Base-by-base conservation (phyloP, 2,888 invertebrate species). In the Brachypterus glaber region DNA sequence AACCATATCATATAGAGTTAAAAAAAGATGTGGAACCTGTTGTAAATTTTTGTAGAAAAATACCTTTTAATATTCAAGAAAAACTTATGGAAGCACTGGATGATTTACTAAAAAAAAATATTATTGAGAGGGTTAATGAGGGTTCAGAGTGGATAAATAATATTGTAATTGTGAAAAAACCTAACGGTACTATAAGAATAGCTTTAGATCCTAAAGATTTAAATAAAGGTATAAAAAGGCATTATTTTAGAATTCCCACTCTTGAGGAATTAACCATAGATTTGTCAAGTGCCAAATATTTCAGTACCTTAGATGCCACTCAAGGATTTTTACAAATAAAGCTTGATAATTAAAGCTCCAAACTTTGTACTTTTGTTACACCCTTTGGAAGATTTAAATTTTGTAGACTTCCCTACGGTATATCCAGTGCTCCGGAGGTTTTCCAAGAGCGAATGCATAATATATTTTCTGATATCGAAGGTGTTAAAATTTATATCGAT, bases 121-220 rank as follows among this genome's bases (percentile, higher is more conserved):
- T 42, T 9, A 40, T 37, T 29, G 24, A 18, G 11, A 36, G 11
- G 39, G 29, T 8, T 12, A 13, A 34, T 4, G 27, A 32, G n/a
- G n/a, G n/a, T n/a, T n/a, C n/a, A n/a, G n/a, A n/a, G n/a, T n/a
- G n/a, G n/a, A 39, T 45, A 17, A 39, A 48, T 25, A 24, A 43
- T 9, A 12, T 47, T 7, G 47, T 49, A 3, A 33, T 49, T 7
- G 45, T 48, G 9, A 35, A 30, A 44, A 49, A 48, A 9, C 24
- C 18, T 14, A 33, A 47, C 33, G 39, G 37, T 7, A 14, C 32
- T 3, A 17, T 59, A 11, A 36, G 55, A 24, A 40, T 58, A 13
- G 57, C 56, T 40, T n/a, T 59, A n/a, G 55, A 58, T 43, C 54
- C 56, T 4, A 45, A 42, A 26, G 30, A 55, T 36, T 39, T 58